These are phyloP conservation scores for Euglossa dilemma DNA, from an alignment of 1,140 invertebrate species.

Conservation along the genomic window DNA sequence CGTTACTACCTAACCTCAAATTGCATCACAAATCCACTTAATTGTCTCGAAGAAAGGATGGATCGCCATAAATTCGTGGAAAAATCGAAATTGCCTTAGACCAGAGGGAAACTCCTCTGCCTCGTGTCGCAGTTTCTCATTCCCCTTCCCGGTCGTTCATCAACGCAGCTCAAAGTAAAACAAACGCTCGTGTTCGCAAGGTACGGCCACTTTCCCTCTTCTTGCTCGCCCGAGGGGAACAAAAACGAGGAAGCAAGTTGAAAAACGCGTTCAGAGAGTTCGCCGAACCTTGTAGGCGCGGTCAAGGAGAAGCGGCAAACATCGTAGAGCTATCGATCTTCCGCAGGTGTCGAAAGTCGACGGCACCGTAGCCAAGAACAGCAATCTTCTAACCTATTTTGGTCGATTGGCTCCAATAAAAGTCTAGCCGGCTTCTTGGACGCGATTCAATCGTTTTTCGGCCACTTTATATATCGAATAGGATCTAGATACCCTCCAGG, in stretches of 20 bases:
- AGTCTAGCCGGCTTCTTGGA: neutral
- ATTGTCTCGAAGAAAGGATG: neutral
- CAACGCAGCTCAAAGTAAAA: neutral
- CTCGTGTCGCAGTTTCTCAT: neutral
- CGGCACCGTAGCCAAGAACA: neutral
- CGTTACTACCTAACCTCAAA: neutral
- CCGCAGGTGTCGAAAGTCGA: neutral
- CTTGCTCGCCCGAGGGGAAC: neutral
- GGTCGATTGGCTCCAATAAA: neutral
- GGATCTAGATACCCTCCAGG: neutral
- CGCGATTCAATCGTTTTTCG: neutral
- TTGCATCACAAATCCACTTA: neutral
- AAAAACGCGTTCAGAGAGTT: neutral
- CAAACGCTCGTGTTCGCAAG: neutral
- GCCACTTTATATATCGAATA: neutral
- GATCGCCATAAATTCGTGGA: neutral
- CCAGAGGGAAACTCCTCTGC: neutral
- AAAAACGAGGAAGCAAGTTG: neutral
- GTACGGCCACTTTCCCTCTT: neutral
- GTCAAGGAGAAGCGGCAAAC: neutral
- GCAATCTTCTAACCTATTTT: slow-evolving; percentile 5
- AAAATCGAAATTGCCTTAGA: neutral
- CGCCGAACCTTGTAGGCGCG: neutral
- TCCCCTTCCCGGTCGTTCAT: neutral
- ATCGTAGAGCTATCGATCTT: neutral